A percentile compares a stretch with the other conserved stretches of the same genome.
Evolutionary conservation across 2,797 vertebrate genomes (phyloP).

Genomic region (Alouatta caraya): DNA sequence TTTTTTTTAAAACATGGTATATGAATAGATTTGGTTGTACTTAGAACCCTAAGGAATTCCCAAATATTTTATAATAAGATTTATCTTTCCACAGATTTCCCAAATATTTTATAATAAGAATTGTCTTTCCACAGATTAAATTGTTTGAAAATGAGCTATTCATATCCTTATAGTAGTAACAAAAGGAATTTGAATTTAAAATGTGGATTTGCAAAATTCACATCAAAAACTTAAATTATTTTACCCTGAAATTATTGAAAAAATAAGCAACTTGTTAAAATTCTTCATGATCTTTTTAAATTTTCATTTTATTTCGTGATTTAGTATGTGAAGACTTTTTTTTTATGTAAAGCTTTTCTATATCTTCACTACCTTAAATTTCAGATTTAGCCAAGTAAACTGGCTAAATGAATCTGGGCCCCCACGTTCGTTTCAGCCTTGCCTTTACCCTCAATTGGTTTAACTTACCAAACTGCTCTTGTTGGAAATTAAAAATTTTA

Average conservation of each 20-base stretch:
- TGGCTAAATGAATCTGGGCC: too few relatives aligned
- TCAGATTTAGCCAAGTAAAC: too few relatives aligned
- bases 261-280: background rate
- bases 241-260: conserved; percentile 32
- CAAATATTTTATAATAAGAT: background rate
- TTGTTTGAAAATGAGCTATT: background rate
- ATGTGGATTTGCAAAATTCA: conserved; percentile 37
- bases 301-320: background rate
- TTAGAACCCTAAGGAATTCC: background rate
- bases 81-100: background rate
- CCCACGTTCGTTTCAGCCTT: background rate
- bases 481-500: background rate
- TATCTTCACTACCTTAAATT: background rate
- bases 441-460: background rate
- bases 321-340: conserved; percentile 11
- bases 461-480: conserved; percentile 13
- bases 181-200: conserved; percentile 31
- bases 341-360: background rate
- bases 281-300: background rate
- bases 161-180: background rate
- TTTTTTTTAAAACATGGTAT: background rate
- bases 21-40: background rate
- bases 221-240: background rate
- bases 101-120: background rate
- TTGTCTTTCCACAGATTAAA: background rate